Evolutionary conservation across 1,140 invertebrate genomes (phyloP), one percentile per base, ranked within the genome.

Genomic region (Drepana arcuata): DNA sequence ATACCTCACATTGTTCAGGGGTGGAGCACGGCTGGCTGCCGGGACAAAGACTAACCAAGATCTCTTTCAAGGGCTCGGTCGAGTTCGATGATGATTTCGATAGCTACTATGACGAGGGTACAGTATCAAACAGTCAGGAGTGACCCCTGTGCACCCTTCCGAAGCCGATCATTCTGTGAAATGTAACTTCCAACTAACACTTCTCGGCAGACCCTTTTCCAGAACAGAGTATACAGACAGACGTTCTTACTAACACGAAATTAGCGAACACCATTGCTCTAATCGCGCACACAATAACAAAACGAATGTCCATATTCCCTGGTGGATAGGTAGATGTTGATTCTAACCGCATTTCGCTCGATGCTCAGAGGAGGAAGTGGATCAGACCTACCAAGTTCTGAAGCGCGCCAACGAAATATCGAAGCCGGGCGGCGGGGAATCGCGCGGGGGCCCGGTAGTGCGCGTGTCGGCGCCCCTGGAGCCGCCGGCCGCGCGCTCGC

Each of bases 311-410:
- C 44, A 40, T 26, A 43, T 26, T 13, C 28, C 41, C 40, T 56
- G 27, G 30, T 32, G 38, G 35, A 34, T 26, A 48, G 34, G 33
- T 48, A 34, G 43, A 44, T 44, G 14, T 23, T 50, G 50, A 50
- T 37, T 44, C 48, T 78, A 74, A 73, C 47, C 46, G 47, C 59
- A 61, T 78, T 68, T 71, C 63, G 59, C 62, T 68, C 65, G 73
- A 57, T 79, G 68, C 74, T 77, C 64, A 82, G 78, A 83, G 81
- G 83, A 81, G 67, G 92, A 93, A 86, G 90, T 94, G 85, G 94
- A 96, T 87, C 90, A 91, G 83, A 94, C 93, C 70, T 96, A 96
- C 86, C 93, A 94, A 87, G 93, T 95, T 70, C 88, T 96, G 86
- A 95, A 95, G 87, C 92, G 95, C 83, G 94, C 93, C 59, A 92